Evolutionary conservation across 1,140 invertebrate species (phyloP).

Genomic region (Colletes gigas): DNA sequence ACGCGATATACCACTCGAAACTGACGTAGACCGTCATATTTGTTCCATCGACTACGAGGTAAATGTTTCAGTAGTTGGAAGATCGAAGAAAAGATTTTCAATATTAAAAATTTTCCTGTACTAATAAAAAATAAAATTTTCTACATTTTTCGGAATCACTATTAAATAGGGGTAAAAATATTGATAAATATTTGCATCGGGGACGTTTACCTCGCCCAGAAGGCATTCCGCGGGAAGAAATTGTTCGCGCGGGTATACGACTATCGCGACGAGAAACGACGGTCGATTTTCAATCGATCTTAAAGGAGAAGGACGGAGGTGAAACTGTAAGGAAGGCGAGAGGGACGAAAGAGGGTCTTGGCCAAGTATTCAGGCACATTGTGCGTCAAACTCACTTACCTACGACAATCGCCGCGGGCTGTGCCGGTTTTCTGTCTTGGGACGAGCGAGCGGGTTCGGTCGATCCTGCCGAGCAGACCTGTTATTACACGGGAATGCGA

Average conservation of each 20-base stretch:
- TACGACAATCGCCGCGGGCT: conserved; percentile 72
- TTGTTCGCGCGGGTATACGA: background rate
- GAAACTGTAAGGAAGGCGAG: background rate
- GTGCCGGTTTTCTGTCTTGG: conserved; percentile 70
- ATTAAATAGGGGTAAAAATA: no score
- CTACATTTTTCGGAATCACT: no score
- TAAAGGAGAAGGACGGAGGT: background rate
- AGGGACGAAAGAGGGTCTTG: background rate
- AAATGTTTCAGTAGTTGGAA: no score
- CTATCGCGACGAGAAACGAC: conserved; percentile 9
- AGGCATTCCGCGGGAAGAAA: background rate
- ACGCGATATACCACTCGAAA: no score
- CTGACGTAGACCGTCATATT: no score
- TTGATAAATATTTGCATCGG: no score
- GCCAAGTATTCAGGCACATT: conserved; percentile 39
- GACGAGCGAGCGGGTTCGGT: conserved; percentile 56
- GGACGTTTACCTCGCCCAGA: no score
- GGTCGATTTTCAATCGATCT: background rate
- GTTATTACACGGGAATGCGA: conserved; percentile 72
- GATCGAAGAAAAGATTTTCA: no score
- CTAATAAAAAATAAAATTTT: no score
- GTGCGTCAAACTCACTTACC: conserved; percentile 70
- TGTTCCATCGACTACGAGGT: no score
- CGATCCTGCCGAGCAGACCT: conserved; percentile 60
- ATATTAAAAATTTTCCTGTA: no score